Base-by-base conservation (phyloP, 2,797 vertebrate genomes). In the Acipenser ruthenus region DNA sequence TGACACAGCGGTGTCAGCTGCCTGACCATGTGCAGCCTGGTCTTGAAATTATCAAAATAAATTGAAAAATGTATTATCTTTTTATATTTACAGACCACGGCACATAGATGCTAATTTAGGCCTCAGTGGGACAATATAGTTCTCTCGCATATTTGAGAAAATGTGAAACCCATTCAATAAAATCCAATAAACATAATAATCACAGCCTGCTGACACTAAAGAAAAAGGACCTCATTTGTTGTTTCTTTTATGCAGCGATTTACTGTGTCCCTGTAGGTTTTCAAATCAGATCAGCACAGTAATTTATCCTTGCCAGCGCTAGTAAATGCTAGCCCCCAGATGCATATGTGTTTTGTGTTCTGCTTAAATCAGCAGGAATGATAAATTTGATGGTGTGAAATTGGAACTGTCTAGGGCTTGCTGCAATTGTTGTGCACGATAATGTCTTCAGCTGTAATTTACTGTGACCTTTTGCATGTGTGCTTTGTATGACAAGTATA, bases 361-460 rank as follows among this genome's bases (percentile, higher is more conserved):
- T 89, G 86, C 88, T 89, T 90, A 88, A 90, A 90, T 91, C 89
- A 90, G 87, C 88, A 90, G 80, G 86, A 88, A 88, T 89, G 84
- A 88, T 88, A 81, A 82, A 89, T 89, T 74, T 77, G 76, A 81
- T 83, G 80, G 77, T 74, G 77, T 79, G 69, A 86, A 90, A 89
- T 88, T 89, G 82, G 77, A 89, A 84, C 71, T 86, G 86, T 72
- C 88, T 76, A 81, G 88, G 85, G 85, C 75, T 84, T 88, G 83
- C 79, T 73, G 75, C 74, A 71, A 77, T 78, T 80, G 87, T 75
- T 50, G 78, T 84, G 79, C 75, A 77, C 79, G 86, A 71, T 78
- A 74, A 78, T 77, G 79, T 82, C 78, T 83, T 75, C 67, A 71
- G 76, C 81, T 84, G 72, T 87, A 87, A 90, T 86, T 84, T 84